Evolutionary conservation across 2,888 invertebrate species (phyloP).

Genomic region (Fragum sueziense): DNA sequence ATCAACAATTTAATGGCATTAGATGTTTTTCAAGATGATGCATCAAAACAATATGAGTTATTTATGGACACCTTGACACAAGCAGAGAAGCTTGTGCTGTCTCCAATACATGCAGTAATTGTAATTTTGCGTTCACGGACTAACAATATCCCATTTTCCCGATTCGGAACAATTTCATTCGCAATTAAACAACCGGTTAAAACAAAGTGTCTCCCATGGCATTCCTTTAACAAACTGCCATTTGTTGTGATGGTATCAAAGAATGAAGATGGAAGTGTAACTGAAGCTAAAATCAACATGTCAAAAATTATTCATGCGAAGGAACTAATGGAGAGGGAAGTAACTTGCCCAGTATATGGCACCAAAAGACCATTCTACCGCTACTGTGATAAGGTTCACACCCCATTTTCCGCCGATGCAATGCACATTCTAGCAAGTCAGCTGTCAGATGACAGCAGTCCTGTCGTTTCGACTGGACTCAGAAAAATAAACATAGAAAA

Average conservation of each 20-base stretch:
- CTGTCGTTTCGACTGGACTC: not conserved
- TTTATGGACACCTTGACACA: not conserved
- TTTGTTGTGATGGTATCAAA: conserved; percentile 3
- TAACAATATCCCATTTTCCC: not conserved
- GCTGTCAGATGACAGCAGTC: not conserved
- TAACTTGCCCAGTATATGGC: not conserved
- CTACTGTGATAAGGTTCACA: not conserved
- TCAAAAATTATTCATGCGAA: not conserved
- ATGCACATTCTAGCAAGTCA: not conserved
- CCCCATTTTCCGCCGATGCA: not conserved
- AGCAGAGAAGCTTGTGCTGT: not conserved
- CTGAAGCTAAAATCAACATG: not conserved
- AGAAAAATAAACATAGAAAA: not conserved
- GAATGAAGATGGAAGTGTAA: not conserved
- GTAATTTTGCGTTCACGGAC: not conserved
- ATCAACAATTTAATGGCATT: not conserved
- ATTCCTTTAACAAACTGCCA: not conserved
- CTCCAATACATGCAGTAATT: conserved; percentile 1
- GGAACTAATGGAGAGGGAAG: not conserved
- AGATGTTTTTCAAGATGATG: not conserved
- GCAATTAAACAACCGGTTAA: not conserved
- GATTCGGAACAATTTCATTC: not conserved
- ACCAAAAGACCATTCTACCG: not conserved
- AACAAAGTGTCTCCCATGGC: not conserved
- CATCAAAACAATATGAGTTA: not conserved